Evolutionary conservation across 2,888 invertebrate species (phyloP), one percentile per base, ranked within the genome.

Genomic region (Cerastis rubricosa): DNA sequence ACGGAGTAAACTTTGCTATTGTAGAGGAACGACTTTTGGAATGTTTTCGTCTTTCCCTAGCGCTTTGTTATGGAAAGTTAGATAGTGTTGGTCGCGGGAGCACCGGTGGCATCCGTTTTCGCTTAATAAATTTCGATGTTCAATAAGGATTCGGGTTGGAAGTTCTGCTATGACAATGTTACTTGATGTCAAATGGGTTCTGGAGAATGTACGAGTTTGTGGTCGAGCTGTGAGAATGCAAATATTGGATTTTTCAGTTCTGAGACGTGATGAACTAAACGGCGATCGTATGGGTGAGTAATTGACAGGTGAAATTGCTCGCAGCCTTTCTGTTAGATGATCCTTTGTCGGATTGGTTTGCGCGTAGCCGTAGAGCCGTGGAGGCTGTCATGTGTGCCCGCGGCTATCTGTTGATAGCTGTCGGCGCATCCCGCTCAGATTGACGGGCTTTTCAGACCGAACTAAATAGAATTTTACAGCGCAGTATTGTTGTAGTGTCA

Each of bases 1-100:
- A 91, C 92, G 92, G 92, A 94, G 94, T 93, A 95, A 96, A 96
- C 92, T 96, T 96, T 87, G 89, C 94, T 90, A 95, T 96, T 96
- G 95, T 96, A 92, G 91, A 86, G 91, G 88, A 90, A 91, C 90
- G 95, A 95, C 95, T 96, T 95, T 92, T 92, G 92, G 92, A 93
- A 93, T 89, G 83, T 88, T 88, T 85, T 89, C 83, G 81, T 80
- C 83, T 94, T 94, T 93, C 92, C 91, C 92, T 91, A 89, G 88
- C 91, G 91, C 92, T 93, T 93, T 93, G 92, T 93, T 92, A 91
- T 92, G 88, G 87, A 91, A 94, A 94, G 92, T 95, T 95, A 91
- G 91, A 94, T 94, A 93, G 93, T 94, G 90, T 93, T 91, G 91
- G 93, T 92, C 90, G 90, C 89, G 87, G 87, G 90, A 90, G 90